phyloP scores from a whole-genome alignment of 2,113 vertebrate species.

The Pachyramphus minor region DNA sequence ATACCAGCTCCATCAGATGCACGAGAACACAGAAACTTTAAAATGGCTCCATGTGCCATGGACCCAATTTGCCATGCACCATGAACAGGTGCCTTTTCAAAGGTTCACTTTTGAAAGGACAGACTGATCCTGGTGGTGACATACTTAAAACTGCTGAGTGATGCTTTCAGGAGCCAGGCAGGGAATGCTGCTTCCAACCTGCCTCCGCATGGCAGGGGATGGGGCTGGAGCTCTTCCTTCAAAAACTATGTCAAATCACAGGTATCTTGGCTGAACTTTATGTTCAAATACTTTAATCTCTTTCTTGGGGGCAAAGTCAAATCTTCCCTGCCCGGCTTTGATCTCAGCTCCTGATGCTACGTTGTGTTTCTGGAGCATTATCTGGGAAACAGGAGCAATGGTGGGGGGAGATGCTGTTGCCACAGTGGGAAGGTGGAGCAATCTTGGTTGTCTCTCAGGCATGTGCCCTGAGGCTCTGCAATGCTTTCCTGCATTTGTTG shows the following conservation, averaged over 20 bases:
- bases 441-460: background rate
- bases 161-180: background rate
- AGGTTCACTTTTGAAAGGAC: background rate
- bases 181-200: background rate
- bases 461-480: background rate
- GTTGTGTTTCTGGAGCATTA: background rate
- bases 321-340: background rate
- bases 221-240: background rate
- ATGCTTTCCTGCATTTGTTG: background rate
- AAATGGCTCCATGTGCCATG: background rate
- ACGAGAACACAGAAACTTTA: rapidly evolving
- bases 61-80: background rate
- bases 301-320: background rate
- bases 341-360: background rate
- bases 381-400: background rate
- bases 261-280: background rate
- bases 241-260: background rate
- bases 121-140: background rate
- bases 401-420: background rate
- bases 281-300: background rate
- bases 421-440: rapidly evolving
- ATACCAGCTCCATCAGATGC: background rate
- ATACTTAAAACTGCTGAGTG: background rate
- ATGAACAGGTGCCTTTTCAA: background rate
- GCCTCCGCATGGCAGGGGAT: background rate